A percentile compares a stretch with the other conserved stretches of the same genome.
phyloP scores from a whole-genome alignment of 2,888 invertebrate species.

The Trilocha varians region DNA sequence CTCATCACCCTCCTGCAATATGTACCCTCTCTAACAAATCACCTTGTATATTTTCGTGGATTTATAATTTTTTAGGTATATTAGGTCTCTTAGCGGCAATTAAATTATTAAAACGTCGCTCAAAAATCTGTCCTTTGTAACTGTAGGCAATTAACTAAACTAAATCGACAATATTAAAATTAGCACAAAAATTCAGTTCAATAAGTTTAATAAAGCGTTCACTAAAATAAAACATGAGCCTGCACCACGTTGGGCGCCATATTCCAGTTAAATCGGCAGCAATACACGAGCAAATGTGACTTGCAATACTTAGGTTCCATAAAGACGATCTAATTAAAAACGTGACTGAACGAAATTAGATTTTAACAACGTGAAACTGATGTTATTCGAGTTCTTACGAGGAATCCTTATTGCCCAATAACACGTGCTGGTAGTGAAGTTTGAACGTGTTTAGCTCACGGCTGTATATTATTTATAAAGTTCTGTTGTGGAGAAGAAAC shows the following conservation, averaged over 20 bases:
- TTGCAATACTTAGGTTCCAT: slow-evolving; percentile 37
- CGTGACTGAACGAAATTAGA: slow-evolving; percentile 38
- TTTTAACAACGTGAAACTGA: slow-evolving; percentile 4
- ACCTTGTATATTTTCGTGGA: too few relatives aligned
- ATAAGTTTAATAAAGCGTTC: not conserved
- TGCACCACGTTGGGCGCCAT: slow-evolving; percentile 29
- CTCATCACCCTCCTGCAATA: too few relatives aligned
- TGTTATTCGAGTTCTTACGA: not conserved
- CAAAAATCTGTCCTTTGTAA: too few relatives aligned
- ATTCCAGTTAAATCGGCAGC: slow-evolving; percentile 20
- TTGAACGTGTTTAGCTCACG: too few relatives aligned
- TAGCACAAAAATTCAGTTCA: slow-evolving; percentile 7
- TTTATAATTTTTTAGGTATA: too few relatives aligned
- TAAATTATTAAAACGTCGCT: too few relatives aligned
- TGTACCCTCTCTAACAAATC: too few relatives aligned
- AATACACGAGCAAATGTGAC: slow-evolving; percentile 37
- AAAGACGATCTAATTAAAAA: slow-evolving; percentile 52
- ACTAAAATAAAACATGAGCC: slow-evolving; percentile 1
- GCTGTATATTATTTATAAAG: too few relatives aligned
- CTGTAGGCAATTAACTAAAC: too few relatives aligned
- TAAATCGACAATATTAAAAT: too few relatives aligned
- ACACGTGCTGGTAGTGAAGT: not conserved
- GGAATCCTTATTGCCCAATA: not conserved
- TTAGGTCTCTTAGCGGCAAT: too few relatives aligned
- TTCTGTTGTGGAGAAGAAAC: too few relatives aligned